Conservation (phyloP, 2,113 vertebrate genomes). For the Vidua macroura region DNA sequence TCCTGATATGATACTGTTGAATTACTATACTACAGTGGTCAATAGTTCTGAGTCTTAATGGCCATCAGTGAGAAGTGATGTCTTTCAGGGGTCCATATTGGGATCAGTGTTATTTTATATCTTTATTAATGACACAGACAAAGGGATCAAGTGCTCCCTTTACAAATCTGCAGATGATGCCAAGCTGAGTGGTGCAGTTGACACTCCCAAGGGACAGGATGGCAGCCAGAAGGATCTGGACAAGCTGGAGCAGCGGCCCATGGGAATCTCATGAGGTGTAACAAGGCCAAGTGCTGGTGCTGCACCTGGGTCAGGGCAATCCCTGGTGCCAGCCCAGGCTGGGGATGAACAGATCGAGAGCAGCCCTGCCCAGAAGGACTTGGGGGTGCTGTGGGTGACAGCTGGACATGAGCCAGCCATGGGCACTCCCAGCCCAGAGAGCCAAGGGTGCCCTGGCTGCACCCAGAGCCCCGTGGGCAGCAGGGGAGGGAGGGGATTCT, state of each 20-base stretch:
- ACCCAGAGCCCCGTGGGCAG: neutral
- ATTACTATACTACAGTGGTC: neutral
- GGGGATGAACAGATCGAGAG: neutral
- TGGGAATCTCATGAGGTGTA: neutral
- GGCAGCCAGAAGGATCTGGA: neutral
- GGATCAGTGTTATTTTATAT: neutral
- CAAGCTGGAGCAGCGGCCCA: accelerated
- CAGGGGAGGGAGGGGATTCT: neutral
- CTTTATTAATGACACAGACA: neutral
- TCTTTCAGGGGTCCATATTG: neutral
- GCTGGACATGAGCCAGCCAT: neutral
- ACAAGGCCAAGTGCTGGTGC: neutral
- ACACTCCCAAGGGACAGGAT: neutral
- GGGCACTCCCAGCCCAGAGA: neutral
- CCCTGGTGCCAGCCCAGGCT: neutral
- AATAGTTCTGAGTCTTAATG: neutral
- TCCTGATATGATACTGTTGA: neutral
- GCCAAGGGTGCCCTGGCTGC: neutral
- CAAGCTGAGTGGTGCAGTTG: neutral
- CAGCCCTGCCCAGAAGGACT: neutral
- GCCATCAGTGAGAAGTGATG: neutral
- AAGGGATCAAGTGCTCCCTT: accelerated
- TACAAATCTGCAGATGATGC: too few relatives aligned
- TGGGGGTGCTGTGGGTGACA: neutral
- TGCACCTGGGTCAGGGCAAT: neutral